Base-by-base conservation (phyloP, 2,113 vertebrate species). In the Colinus virginianus region DNA sequence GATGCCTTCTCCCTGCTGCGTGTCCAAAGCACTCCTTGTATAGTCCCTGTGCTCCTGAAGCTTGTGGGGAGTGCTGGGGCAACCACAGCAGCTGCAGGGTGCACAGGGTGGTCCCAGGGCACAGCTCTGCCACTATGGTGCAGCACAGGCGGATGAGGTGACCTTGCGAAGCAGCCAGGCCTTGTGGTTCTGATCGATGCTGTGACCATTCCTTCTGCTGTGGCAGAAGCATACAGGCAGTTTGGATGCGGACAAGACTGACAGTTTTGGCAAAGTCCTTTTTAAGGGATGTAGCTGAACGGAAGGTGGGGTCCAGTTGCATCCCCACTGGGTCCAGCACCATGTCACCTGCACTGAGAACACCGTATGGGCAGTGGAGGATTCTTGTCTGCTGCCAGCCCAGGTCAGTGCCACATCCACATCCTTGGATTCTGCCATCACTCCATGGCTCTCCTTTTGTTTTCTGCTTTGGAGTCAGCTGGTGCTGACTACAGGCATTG, bases 271-370 rank as follows among this genome's bases (percentile, higher is more conserved):
- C 69, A 51, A 89, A 85, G 71, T 66, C 76, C 63, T 23, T 70
- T 79, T 74, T 68, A 74, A 89, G 83, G 38, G 10, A 38, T 78
- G 16, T 32, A 46, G 25, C 55, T 67, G 25, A 74, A 80, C 13
- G 45, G 32, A 32, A 0, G 0, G 22, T 0, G 0, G 43, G 46
- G 40, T 46, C n/a, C 0, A 0, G 17, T 7, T 0, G 0, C 16
- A 28, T 59, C 0, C 0, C 38, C 1, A 0, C 1, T 3, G 14
- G 40, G 23, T 19, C 53, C 36, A 30, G 51, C 30, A 95, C 75
- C 62, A 56, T 51, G 30, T 75, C 1, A 0, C 45, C 67, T 40
- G 43, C 11, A 26, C 7, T 43, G 55, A 69, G 74, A 36, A 48
- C 88, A 84, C 77, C 87, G 92, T 70, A 66, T 75, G 76, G 53